phyloP scores from a whole-genome alignment of 2,113 vertebrate species.

The Machaerirhynchus nigripectus region DNA sequence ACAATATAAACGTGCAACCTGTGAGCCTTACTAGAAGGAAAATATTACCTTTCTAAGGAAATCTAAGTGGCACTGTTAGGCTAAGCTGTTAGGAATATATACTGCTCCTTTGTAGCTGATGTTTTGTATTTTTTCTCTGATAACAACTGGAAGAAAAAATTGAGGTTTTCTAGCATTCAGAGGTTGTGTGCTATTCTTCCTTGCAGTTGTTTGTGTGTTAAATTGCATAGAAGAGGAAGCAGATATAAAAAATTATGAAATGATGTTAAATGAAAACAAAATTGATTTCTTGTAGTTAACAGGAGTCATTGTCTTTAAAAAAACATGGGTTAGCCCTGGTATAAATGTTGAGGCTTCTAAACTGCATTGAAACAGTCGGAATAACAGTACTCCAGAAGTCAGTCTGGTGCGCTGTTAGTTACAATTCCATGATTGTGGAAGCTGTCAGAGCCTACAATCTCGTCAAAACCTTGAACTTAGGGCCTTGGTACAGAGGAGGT shows the following conservation, averaged over 20 bases:
- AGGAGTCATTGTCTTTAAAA: background rate
- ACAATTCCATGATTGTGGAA: background rate
- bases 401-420: background rate
- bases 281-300: background rate
- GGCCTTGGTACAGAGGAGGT: background rate
- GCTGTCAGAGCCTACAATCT: background rate
- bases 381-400: background rate
- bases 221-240: background rate
- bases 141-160: background rate
- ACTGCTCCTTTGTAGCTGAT: background rate
- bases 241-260: background rate
- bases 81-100: background rate
- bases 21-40: background rate
- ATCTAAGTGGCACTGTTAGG: background rate
- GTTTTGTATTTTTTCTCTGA: background rate
- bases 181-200: background rate
- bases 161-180: background rate
- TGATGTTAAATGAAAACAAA: background rate
- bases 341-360: background rate
- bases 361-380: background rate
- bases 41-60: background rate
- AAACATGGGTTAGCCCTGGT: background rate
- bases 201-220: background rate
- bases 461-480: background rate
- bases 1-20: background rate